Base-by-base conservation (phyloP, 2,888 invertebrate species). In the Lymantria monacha region DNA sequence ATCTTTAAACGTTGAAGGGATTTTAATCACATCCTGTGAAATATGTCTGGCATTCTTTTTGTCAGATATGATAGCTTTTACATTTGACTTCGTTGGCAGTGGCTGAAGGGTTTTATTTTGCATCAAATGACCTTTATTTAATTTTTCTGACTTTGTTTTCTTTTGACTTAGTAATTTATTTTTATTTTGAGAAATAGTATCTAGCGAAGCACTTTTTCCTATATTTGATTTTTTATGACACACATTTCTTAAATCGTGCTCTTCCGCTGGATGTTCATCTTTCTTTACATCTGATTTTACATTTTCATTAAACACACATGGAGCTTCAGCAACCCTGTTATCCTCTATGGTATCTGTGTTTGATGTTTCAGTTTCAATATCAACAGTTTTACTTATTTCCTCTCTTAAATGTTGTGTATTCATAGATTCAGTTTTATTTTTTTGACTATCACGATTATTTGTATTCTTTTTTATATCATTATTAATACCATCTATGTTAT, bases 91-190 rank as follows among this genome's bases (percentile, higher is more conserved):
- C 42, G 51, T 53, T 31, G 57, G 41, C 13, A 13, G 7, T 3
- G 42, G 33, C 15, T 52, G 48, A 38, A 49, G 41, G 14, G 49
- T 14, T 47, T 52, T 50, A 30, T 30, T 37, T 15, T 57, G 56
- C 3, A 48, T 7, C 11, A 48, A 44, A 7, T 41, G 44, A 8
- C 42, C 46, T 0, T 59, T 63, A 46, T 52, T 61, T 9, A 49
- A 44, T 47, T 63, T 69, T 60, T 55, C 69, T n/a, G 67, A 67
- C 49, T 65, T 60, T 7, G 59, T 65, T 42, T 63, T 59, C 42
- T 69, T 68, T 13, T 42, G 45, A 13, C 48, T 60, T 10, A 30
- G 22, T 3, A 46, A 36, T 49, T 68, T 58, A 1, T 36, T 38
- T 49, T 57, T 69, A 30, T 44, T 53, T 36, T 61, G 57, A 40